A percentile compares a stretch with the other conserved stretches of the same genome.
phyloP scores from a whole-genome alignment of 2,113 vertebrate species.

The Prunella himalayana region DNA sequence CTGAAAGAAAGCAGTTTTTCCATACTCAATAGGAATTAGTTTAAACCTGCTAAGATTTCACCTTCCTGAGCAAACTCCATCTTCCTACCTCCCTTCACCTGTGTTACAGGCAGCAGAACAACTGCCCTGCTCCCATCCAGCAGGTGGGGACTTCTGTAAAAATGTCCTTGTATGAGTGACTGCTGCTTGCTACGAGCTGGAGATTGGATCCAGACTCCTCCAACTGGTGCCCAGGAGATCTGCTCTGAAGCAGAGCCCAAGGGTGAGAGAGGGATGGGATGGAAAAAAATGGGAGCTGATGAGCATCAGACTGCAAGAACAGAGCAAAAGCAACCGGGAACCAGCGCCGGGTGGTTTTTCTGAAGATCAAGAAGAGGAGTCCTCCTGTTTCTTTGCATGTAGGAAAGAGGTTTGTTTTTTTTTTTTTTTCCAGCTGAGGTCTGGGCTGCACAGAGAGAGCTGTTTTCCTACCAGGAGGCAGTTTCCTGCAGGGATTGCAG shows the following conservation, averaged over 20 bases:
- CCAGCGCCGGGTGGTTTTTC: accelerated
- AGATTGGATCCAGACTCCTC: neutral
- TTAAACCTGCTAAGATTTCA: conserved; percentile 36
- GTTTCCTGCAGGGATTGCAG: neutral
- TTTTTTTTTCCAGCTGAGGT: neutral
- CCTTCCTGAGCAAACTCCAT: neutral
- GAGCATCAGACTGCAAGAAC: neutral
- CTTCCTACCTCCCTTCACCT: neutral
- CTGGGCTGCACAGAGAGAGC: neutral
- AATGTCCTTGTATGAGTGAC: neutral
- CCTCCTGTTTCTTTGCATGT: neutral
- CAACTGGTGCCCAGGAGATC: neutral
- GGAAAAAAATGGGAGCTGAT: neutral
- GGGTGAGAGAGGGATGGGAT: neutral
- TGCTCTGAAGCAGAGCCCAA: neutral
- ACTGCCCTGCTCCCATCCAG: neutral
- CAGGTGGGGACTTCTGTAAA: neutral
- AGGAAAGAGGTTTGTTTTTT: neutral
- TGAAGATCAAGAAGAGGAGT: neutral
- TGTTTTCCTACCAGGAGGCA: neutral
- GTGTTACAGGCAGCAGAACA: neutral
- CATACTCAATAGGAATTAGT: conserved; percentile 25
- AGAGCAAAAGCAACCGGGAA: neutral
- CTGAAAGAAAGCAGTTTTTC: conserved; percentile 34
- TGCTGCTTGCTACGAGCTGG: neutral